Evolutionary conservation across 2,888 invertebrate genomes (phyloP), one percentile per base, ranked within the genome.

Genomic region (Amphipoea oculea): DNA sequence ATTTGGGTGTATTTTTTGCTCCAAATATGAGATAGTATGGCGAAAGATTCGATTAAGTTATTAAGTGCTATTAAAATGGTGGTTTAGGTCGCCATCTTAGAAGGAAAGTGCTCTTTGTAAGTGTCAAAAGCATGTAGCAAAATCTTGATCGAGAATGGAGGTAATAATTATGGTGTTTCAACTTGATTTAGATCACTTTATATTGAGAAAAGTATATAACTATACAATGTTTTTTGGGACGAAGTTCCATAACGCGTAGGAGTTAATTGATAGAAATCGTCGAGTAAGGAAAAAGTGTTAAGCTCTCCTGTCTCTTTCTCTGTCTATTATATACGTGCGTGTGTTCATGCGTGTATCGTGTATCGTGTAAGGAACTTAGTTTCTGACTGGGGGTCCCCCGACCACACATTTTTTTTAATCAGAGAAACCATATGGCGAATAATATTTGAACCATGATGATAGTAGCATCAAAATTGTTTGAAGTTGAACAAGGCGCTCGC

Each of bases 1-100:
- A 86, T 87, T 74, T 75, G 14, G 23, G 2, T 57, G 42, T 74
- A 0, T 86, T 89, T 63, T 86, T 85, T 85, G 79, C 70, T 78
- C 69, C 42, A 40, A 77, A 23, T 51, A 68, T 54, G 57, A 70
- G 40, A 40, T 40, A 40, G 40, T 40, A 40, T 40, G 40, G 40
- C 40, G 40, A 40, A 40, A 78, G 68, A 79, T 81, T 68, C 72
- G 80, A 89, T 89, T 89, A 87, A 89, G 90, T 88, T 86, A 88
- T 89, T 89, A 89, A 82, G 86, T 81, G 72, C 63, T 74, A 82
- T 83, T 82, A 85, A 79, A 88, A 76, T 54, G 7, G 57, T 68
- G 66, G 67, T 76, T 62, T 48, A 71, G 80, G 80, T 75, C 68
- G 72, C 60, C 17, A 29, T 84, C 36, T 48, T 36, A 36, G 17